These are phyloP conservation scores for Myzus persicae DNA, from an alignment of 1,140 invertebrate species.

Conservation along the genomic window DNA sequence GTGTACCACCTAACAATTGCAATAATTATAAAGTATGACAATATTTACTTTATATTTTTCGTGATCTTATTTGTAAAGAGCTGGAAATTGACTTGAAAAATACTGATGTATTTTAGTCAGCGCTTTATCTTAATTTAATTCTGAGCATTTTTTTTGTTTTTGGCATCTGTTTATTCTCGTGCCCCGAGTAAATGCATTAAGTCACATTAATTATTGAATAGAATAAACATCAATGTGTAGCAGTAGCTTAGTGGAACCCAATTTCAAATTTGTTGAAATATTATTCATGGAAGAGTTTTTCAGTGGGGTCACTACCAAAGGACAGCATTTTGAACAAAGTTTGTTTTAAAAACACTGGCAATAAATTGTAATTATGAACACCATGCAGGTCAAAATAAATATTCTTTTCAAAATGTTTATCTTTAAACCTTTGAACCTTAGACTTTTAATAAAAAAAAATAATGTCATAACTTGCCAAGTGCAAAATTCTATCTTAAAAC, in stretches of 20 bases:
- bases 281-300: background rate
- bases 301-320: too few species aligned
- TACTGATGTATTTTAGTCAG: background rate
- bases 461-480: background rate
- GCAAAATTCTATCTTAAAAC: background rate
- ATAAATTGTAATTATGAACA: conserved; percentile 1
- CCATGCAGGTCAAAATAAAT: background rate
- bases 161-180: background rate
- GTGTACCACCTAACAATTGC: background rate
- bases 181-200: background rate
- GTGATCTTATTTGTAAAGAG: background rate
- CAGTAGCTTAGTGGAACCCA: background rate
- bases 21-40: background rate
- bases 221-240: background rate
- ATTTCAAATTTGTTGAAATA: background rate
- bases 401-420: background rate
- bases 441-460: background rate
- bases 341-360: background rate
- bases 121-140: background rate
- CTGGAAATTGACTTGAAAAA: background rate
- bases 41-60: background rate
- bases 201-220: background rate
- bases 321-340: background rate
- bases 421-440: background rate
- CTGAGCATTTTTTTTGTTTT: background rate